Conservation (phyloP, 2,888 invertebrate species). For the Byasa hedistus region DNA sequence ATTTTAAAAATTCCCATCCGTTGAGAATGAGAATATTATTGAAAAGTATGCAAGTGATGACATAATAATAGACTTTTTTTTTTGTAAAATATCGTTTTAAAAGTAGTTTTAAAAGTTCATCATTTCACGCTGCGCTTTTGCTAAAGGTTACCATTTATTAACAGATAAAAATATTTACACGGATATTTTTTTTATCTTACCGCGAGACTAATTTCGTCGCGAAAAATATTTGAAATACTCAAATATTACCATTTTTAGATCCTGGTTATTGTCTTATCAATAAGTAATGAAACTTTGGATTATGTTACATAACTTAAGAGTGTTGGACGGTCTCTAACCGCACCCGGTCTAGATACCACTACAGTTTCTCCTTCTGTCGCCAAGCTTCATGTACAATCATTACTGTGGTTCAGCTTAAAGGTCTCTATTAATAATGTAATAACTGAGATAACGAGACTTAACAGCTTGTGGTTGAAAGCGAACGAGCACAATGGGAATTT, state of each 20-base stretch:
- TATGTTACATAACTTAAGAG: too few relatives aligned
- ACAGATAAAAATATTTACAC: background rate
- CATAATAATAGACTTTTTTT: background rate
- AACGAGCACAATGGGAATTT: background rate
- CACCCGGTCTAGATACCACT: too few relatives aligned
- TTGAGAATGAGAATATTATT: background rate
- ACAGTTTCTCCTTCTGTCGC: background rate
- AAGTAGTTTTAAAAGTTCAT: background rate
- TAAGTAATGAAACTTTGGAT: too few relatives aligned
- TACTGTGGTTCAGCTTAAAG: background rate
- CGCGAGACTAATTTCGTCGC: too few relatives aligned
- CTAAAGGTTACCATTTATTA: background rate
- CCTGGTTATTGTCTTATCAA: too few relatives aligned
- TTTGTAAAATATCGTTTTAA: background rate
- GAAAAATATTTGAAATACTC: background rate
- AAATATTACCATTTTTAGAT: background rate
- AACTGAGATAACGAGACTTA: too few relatives aligned
- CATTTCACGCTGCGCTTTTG: background rate
- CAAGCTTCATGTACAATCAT: background rate
- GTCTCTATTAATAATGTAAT: too few relatives aligned
- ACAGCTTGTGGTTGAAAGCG: background rate
- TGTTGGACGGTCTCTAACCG: too few relatives aligned
- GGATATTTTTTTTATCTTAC: too few relatives aligned
- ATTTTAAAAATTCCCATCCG: too few relatives aligned
- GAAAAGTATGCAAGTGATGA: conserved; percentile 20